Percentiles rank a stretch among this genome's conserved stretches.
phyloP scores from a whole-genome alignment of 2,797 vertebrate genomes.

The Sebastes diploproa region DNA sequence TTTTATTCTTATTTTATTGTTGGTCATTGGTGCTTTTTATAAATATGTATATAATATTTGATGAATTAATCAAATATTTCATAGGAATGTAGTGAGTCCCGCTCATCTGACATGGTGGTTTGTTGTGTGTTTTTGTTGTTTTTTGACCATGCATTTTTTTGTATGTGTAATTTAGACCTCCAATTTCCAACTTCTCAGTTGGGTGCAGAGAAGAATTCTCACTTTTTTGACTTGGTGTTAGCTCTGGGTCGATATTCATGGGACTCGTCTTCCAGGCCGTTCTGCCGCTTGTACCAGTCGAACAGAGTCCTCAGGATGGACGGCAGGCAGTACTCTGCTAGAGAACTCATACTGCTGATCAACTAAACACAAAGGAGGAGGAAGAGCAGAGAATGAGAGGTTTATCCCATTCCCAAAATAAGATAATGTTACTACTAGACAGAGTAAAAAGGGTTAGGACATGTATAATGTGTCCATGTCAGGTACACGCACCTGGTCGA shows the following conservation, averaged over 20 bases:
- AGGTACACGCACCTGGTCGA: constrained; percentile 91
- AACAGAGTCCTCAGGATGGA: constrained; percentile 97
- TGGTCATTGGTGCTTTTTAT: too few relatives aligned
- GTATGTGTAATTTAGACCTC: not conserved
- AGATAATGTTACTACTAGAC: not conserved
- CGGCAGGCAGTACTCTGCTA: constrained; percentile 97
- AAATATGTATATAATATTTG: too few relatives aligned
- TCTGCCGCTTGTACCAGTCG: constrained; percentile 99
- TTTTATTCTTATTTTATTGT: too few relatives aligned
- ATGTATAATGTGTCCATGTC: not conserved
- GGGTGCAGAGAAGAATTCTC: constrained; percentile 2
- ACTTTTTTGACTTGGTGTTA: constrained; percentile 99
- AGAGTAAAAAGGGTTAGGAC: not conserved
- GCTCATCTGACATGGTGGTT: not conserved
- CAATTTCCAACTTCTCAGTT: not conserved
- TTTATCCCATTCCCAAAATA: constrained; percentile 7
- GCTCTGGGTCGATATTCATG: constrained; percentile 97
- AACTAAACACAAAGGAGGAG: constrained; percentile 77
- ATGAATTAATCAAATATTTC: not conserved
- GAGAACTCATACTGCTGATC: constrained; percentile 98
- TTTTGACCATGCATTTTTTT: not conserved
- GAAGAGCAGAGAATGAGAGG: not conserved
- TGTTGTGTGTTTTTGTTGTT: not conserved
- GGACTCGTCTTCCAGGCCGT: constrained; percentile 97
- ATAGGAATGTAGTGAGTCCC: not conserved